Evolutionary conservation across 2,888 invertebrate genomes (phyloP).

Genomic region (Heliconius aoede): DNA sequence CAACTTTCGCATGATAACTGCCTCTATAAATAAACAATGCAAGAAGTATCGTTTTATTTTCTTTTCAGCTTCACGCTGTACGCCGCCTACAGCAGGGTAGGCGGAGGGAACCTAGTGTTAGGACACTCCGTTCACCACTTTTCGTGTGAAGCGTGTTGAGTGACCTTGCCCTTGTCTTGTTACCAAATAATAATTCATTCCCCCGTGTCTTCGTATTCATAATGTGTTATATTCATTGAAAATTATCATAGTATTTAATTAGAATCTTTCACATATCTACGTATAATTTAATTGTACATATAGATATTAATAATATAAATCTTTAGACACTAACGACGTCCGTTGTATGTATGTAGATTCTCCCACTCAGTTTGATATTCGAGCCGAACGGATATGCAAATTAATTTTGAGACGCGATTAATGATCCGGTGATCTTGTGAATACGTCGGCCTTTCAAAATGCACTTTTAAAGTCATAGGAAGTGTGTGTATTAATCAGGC

Average conservation of each 20-base stretch:
- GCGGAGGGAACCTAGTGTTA: too few relatives aligned
- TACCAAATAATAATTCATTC: too few relatives aligned
- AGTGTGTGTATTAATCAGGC: conserved; percentile 17
- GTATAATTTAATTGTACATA: neutral
- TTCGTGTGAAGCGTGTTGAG: too few relatives aligned
- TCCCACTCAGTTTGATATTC: conserved; percentile 39
- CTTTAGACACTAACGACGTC: conserved; percentile 39
- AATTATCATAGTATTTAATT: neutral
- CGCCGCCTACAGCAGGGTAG: too few relatives aligned
- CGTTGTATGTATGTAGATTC: conserved; percentile 30
- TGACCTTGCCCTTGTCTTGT: too few relatives aligned
- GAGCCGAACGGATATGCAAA: conserved; percentile 43
- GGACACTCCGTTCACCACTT: too few relatives aligned
- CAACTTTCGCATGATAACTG: too few relatives aligned
- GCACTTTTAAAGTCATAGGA: conserved; percentile 33
- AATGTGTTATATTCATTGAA: neutral
- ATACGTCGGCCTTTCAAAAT: conserved; percentile 32
- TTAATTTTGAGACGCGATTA: conserved; percentile 44
- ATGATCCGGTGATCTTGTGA: conserved; percentile 38
- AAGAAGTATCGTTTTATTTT: too few relatives aligned
- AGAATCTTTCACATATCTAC: neutral
- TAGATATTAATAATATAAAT: neutral
- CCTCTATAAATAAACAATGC: too few relatives aligned
- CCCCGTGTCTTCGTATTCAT: too few relatives aligned
- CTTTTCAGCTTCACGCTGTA: too few relatives aligned